A percentile compares a stretch with the other conserved stretches of the same genome.
Evolutionary conservation across 2,888 invertebrate genomes (phyloP).

Genomic region (Heliconius charithonia): DNA sequence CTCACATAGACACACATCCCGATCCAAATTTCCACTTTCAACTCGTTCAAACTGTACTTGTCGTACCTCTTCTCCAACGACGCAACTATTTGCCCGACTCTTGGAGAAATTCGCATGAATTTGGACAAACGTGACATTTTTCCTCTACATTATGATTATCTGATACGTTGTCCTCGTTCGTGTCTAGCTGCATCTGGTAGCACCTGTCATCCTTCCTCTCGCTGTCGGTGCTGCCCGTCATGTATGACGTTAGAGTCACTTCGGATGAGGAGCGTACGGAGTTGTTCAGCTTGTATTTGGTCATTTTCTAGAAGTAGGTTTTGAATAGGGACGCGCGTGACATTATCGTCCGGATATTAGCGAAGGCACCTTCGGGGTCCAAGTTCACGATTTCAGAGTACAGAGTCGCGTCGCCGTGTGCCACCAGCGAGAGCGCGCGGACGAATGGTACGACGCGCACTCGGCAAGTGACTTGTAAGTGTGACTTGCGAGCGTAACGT

Average conservation of each 20-base stretch:
- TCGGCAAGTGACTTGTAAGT: background rate
- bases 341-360: constrained; percentile 58
- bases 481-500: constrained; percentile 19
- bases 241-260: constrained; percentile 78
- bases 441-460: constrained; percentile 38
- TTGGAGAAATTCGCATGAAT: constrained; percentile 64
- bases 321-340: constrained; percentile 70
- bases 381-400: constrained; percentile 30
- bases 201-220: constrained; percentile 55
- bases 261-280: constrained; percentile 68
- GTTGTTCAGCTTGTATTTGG: constrained; percentile 83
- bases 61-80: constrained; percentile 66
- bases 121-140: constrained; percentile 66
- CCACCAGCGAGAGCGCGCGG: constrained; percentile 45
- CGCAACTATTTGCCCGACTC: constrained; percentile 65
- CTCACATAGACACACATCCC: constrained; percentile 73
- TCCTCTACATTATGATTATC: constrained; percentile 66
- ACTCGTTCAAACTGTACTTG: constrained; percentile 73
- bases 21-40: constrained; percentile 72
- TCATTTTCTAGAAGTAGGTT: constrained; percentile 77
- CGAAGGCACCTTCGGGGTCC: constrained; percentile 1
- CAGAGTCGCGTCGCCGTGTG: constrained; percentile 36
- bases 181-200: constrained; percentile 61
- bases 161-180: constrained; percentile 65
- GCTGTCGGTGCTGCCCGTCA: constrained; percentile 64